A percentile compares a stretch with the other conserved stretches of the same genome.
phyloP scores from a whole-genome alignment of 2,113 vertebrate species.

The Hipposideros armiger region DNA sequence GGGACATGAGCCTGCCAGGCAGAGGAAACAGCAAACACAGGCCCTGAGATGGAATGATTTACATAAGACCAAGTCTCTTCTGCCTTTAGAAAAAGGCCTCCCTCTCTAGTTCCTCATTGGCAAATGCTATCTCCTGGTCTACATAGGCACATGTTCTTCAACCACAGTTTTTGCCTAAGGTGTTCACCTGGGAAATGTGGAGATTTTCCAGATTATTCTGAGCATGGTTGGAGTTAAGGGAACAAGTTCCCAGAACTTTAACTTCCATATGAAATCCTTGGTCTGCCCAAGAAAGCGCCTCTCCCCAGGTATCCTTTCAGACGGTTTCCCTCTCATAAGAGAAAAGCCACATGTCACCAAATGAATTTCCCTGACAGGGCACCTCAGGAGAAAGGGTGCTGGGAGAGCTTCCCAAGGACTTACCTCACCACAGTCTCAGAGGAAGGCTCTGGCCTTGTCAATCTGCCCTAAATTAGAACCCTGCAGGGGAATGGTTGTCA shows the following conservation, averaged over 20 bases:
- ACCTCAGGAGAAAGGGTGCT: neutral
- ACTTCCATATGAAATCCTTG: neutral
- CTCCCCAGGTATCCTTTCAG: neutral
- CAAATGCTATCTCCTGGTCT: neutral
- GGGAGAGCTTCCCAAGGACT: neutral
- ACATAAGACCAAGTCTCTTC: neutral
- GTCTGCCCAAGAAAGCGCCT: neutral
- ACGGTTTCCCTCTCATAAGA: neutral
- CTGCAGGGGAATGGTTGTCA: neutral
- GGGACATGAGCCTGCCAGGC: neutral
- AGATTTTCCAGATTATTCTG: conserved; percentile 18
- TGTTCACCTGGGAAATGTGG: neutral
- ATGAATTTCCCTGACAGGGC: neutral
- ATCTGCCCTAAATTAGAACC: conserved; percentile 10
- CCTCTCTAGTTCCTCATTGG: neutral
- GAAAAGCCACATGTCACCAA: neutral
- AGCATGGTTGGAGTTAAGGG: neutral
- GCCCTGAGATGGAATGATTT: neutral
- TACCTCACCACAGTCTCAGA: neutral
- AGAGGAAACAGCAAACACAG: neutral
- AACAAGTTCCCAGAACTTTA: conserved; percentile 4
- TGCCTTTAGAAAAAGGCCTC: neutral
- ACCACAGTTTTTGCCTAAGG: neutral
- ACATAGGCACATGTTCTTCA: neutral
- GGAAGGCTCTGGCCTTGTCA: neutral